These are phyloP conservation scores for Ia io DNA, from an alignment of 2,113 vertebrate species.

Conservation along the genomic window DNA sequence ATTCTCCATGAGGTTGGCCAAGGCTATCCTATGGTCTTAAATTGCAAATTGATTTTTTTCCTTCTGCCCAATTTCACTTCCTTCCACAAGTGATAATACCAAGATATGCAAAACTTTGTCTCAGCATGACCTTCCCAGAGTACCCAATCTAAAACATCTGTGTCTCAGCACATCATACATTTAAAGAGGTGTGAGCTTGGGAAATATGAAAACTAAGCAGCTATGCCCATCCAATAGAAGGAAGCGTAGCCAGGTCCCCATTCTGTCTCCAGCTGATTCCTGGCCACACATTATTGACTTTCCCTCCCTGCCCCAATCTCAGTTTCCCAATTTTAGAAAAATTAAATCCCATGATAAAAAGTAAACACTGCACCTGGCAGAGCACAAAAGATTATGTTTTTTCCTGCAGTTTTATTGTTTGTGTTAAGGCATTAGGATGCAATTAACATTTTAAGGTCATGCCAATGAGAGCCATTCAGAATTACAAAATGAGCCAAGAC, in stretches of 20 bases:
- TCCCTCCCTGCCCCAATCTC: background rate
- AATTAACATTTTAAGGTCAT: slow-evolving; percentile 79
- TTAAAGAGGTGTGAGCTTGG: background rate
- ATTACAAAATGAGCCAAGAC: slow-evolving; percentile 72
- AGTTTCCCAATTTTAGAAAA: slow-evolving; percentile 50
- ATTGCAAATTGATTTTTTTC: background rate
- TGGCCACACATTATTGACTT: background rate
- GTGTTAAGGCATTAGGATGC: slow-evolving; percentile 71
- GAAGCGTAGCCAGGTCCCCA: background rate
- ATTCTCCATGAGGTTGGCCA: background rate
- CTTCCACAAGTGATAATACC: background rate
- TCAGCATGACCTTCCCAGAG: background rate
- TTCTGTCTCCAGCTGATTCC: background rate
- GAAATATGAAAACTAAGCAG: background rate
- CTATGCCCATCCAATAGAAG: background rate
- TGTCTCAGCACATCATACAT: background rate
- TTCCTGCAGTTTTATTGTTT: slow-evolving; percentile 77
- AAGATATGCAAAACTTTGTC: background rate
- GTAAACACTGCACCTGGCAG: slow-evolving; percentile 75
- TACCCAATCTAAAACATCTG: background rate
- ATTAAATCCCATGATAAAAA: slow-evolving; percentile 77
- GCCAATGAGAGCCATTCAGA: slow-evolving; percentile 74
- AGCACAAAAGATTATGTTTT: slow-evolving; percentile 74
- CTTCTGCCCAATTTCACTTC: background rate
- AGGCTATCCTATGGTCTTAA: background rate